Base-by-base conservation (phyloP, 2,888 invertebrate species). In the Oasisia sp. region DNA sequence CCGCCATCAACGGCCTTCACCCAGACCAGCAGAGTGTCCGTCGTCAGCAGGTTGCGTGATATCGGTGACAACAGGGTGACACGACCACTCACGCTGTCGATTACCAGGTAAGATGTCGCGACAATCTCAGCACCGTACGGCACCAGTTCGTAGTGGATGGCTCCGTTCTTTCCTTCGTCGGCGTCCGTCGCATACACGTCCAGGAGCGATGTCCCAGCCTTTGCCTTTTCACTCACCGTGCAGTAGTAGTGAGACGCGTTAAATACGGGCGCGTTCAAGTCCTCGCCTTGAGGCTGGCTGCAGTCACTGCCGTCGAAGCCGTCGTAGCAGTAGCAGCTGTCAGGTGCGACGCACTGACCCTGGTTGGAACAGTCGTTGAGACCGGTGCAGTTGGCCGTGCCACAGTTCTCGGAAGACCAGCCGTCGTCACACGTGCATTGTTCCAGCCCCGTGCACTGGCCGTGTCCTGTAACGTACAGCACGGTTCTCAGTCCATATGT, bases 231-330 rank as follows among this genome's bases (percentile, higher is more conserved):
- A 27, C 74, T 74, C 74, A 74, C 74, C 74, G 74, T 74, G 74
- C 74, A 74, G 74, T 74, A 27, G 74, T 74, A 74, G 74, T 19
- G 7, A 74, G 74, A 74, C 74, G 14, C 19, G 27, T 74, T 74
- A 74, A 74, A 74, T 19, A 19, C 74, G 74, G 74, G 74, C 27
- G 74, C 74, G n/a, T 74, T 74, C 74, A 27, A 19, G n/a, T 74
- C n/a, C 1, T 74, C 74, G n/a, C 27, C 74, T 19, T 27, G 27
- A n/a, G 74, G 74, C n/a, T 74, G 98, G 94, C 98, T 98, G 96
- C 99, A 99, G 97, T 99, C 98, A 94, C 98, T 97, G 92, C 99
- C 99, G 38, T 99, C 98, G 96, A 98, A 99, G 93, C 99, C 99
- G 97, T 99, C 99, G 97, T 98, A 98, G 96, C 99, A 99, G 93